Evolutionary conservation across 1,140 invertebrate species (phyloP), one percentile per base, ranked within the genome.

Genomic region (Heliconius himera): DNA sequence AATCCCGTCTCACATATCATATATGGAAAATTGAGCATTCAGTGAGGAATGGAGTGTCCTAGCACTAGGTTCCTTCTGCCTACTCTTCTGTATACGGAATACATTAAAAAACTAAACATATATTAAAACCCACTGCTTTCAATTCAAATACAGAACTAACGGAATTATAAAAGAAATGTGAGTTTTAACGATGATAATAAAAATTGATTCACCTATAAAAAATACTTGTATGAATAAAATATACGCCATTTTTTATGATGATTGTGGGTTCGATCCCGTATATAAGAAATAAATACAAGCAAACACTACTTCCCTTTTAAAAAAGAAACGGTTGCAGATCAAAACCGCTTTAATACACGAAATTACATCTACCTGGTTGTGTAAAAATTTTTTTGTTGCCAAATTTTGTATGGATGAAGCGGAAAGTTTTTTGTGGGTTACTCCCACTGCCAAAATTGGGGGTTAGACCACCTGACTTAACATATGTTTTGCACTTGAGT

Each of bases 71-170:
- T 20, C 18, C 18, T 4, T 51, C 6, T 46, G 41, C 41, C 13
- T 46, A 46, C 41, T 46, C 11, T 3, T 3, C 3, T 46, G 3
- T 46, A 46, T 46, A 3, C 41, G 11, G 2, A 4, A 46, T 46
- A 46, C 3, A 46, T 4, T 46, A 46, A 46, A 46, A 41, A 51
- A 8, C 0, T 22, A 22, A 60, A 60, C 54, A 60, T n/a, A n/a
- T 89, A 51, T 90, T 84, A 88, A 90, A 88, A 16, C 86, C 83
- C 77, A 88, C 86, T 86, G 87, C 89, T 88, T 87, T 88, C 82
- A 87, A 84, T 89, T 81, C 80, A 85, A 88, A 91, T 90, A 90
- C 41, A 90, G 82, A 87, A 82, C 88, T 88, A 88, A 88, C 82
- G 82, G 75, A 77, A 80, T 87, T 77, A 85, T 85, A 85, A 87